Conservation (phyloP, 2,113 vertebrate species). For the Struthio camelus region DNA sequence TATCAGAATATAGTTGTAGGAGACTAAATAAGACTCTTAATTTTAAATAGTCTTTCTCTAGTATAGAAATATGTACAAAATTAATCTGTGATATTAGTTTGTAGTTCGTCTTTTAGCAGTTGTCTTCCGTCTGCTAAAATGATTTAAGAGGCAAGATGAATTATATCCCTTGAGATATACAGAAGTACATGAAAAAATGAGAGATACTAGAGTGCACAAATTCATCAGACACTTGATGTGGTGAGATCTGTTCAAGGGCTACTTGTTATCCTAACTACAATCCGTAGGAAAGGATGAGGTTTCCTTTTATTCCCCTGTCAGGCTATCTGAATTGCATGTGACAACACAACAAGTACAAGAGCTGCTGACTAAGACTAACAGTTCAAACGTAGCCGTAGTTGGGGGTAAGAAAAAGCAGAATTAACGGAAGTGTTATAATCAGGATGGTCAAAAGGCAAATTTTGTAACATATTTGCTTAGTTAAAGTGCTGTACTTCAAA, state of each 20-base stretch:
- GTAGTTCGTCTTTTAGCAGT: not conserved
- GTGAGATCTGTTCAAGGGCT: not conserved
- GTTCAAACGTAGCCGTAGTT: not conserved
- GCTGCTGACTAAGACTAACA: not conserved
- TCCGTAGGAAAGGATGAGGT: not conserved
- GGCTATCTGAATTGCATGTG: not conserved
- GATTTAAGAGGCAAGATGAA: not conserved
- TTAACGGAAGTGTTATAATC: not conserved
- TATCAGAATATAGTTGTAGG: not conserved
- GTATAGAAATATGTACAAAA: not conserved
- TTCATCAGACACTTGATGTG: not conserved
- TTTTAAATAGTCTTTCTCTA: not conserved
- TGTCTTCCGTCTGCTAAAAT: not conserved
- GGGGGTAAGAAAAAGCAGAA: not conserved
- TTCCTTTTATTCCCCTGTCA: accelerated
- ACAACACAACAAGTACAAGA: not conserved
- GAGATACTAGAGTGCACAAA: not conserved
- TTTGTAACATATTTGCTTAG: not conserved
- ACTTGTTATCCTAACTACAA: not conserved
- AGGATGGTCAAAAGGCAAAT: not conserved
- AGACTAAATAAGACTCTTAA: not conserved
- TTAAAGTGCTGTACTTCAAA: not conserved
- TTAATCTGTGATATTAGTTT: not conserved
- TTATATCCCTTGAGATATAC: not conserved
- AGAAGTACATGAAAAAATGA: not conserved